Conservation (phyloP, 2,113 vertebrate genomes). For the Albula glossodonta region DNA sequence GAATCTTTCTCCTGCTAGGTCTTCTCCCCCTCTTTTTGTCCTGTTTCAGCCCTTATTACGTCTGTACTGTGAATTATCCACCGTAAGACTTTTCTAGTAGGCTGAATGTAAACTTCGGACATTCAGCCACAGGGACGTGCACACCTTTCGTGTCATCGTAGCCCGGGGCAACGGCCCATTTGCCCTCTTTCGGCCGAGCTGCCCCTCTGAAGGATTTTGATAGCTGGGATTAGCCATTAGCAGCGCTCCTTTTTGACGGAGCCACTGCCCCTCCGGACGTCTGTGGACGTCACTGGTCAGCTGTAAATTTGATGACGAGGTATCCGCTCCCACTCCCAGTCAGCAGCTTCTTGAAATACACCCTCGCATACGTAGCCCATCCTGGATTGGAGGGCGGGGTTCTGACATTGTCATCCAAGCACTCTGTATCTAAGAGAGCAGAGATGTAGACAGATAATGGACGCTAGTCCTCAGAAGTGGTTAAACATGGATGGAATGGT, state of each 20-base stretch:
- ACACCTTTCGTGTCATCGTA: no score
- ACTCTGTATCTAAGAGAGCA: not conserved
- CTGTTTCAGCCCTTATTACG: not conserved
- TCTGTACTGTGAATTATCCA: not conserved
- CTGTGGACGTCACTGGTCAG: no score
- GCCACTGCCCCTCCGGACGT: no score
- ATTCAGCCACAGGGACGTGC: not conserved
- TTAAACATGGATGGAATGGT: not conserved
- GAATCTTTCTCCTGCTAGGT: not conserved
- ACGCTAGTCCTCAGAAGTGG: not conserved
- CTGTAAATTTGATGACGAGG: not conserved
- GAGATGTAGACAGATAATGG: not conserved
- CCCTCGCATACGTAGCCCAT: not conserved
- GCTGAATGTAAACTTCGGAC: not conserved
- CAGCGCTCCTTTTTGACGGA: no score
- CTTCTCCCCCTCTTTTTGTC: not conserved
- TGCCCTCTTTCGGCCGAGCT: no score
- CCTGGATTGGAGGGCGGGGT: not conserved
- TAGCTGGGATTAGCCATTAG: no score
- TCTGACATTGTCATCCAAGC: not conserved
- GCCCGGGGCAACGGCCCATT: no score
- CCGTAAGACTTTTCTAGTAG: not conserved
- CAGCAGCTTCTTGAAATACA: constrained; percentile 22
- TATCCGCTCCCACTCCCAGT: constrained; percentile 9
- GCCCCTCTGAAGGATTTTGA: no score